Evolutionary conservation across 2,797 vertebrate genomes (phyloP).

Genomic region (Fratercula arctica): DNA sequence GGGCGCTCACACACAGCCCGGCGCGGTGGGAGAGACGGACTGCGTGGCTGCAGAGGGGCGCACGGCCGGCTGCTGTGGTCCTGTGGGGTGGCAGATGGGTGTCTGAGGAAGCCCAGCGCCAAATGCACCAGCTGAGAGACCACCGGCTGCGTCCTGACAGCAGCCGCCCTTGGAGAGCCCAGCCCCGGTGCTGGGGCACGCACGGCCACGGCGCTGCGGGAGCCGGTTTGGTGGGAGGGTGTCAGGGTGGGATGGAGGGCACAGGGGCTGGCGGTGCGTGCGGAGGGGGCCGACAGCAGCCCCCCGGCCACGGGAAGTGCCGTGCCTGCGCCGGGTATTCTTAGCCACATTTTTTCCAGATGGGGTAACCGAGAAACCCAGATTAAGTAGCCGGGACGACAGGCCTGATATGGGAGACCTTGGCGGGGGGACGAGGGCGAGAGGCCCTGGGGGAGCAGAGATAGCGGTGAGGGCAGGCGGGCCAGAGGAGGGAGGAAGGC

Average conservation of each 20-base stretch:
- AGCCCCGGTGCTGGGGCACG: rapidly evolving
- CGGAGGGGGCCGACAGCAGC: background rate
- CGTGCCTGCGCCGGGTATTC: background rate
- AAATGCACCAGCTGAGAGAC: background rate
- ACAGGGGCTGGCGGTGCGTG: rapidly evolving
- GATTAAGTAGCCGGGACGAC: background rate
- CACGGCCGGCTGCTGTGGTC: rapidly evolving
- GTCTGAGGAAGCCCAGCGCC: background rate
- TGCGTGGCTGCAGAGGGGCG: rapidly evolving
- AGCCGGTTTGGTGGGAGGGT: background rate
- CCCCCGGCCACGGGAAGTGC: rapidly evolving
- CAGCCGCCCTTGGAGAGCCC: rapidly evolving
- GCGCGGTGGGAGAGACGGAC: rapidly evolving
- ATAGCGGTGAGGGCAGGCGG: background rate
- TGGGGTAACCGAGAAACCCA: background rate
- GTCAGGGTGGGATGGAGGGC: background rate
- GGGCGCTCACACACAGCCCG: rapidly evolving
- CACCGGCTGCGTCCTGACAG: background rate
- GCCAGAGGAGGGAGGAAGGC: background rate
- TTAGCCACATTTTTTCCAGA: background rate
- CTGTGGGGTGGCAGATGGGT: rapidly evolving
- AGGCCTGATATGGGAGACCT: background rate
- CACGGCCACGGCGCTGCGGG: rapidly evolving
- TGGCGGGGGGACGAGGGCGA: background rate
- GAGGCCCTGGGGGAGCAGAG: background rate